Evolutionary conservation across 2,113 vertebrate species (phyloP).

Genomic region (Kryptolebias marmoratus): DNA sequence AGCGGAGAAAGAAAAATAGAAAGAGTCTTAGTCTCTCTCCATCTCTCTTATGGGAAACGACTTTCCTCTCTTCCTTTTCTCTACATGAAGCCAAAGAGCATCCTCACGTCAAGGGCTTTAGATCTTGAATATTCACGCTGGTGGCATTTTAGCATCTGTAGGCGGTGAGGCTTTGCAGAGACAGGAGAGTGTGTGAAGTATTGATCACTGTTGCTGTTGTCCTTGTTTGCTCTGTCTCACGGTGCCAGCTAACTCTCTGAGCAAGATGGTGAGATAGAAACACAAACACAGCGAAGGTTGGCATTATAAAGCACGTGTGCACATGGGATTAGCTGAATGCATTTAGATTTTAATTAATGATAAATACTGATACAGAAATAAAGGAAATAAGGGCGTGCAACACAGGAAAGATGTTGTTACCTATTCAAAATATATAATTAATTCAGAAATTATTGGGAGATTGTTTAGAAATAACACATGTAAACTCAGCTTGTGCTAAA

Average conservation of each 20-base stretch:
- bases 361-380: not conserved
- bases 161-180: slow-evolving; percentile 65
- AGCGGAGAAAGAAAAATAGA: slow-evolving; percentile 18
- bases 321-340: slow-evolving; percentile 15
- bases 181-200: slow-evolving; percentile 65
- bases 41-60: slow-evolving; percentile 48
- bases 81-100: slow-evolving; percentile 61
- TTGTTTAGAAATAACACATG: too few species aligned
- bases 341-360: not conserved
- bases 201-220: slow-evolving; percentile 68
- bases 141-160: slow-evolving; percentile 73
- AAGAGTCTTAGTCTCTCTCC: slow-evolving; percentile 35
- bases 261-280: slow-evolving; percentile 33
- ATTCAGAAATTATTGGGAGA: not conserved
- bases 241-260: slow-evolving; percentile 32
- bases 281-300: slow-evolving; percentile 11
- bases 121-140: slow-evolving; percentile 73
- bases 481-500: too few species aligned
- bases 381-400: not conserved
- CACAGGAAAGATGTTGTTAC: not conserved
- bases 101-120: slow-evolving; percentile 67
- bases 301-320: slow-evolving; percentile 14
- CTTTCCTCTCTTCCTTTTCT: slow-evolving; percentile 56
- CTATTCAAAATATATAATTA: not conserved
- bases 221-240: slow-evolving; percentile 64